A percentile compares a stretch with the other conserved stretches of the same genome.
phyloP scores from a whole-genome alignment of 2,888 invertebrate species.

The Oxycera nigricornis region DNA sequence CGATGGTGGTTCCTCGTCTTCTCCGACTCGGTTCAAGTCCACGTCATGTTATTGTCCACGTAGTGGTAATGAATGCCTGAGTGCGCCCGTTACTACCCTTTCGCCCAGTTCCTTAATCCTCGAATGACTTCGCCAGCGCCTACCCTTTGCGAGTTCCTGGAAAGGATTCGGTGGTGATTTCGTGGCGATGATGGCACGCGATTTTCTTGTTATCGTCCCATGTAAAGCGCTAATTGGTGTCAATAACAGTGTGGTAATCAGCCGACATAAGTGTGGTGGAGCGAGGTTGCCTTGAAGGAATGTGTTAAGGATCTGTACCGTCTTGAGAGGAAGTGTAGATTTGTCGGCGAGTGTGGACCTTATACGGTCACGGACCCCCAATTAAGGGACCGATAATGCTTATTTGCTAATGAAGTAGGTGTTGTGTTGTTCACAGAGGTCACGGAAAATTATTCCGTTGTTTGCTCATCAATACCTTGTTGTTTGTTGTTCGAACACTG shows the following conservation, averaged over 20 bases:
- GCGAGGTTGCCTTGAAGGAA: background rate
- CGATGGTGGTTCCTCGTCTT: constrained; percentile 4
- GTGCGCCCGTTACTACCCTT: background rate
- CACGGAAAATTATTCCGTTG: too few species aligned
- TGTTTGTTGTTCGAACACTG: too few species aligned
- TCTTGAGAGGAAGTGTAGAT: background rate
- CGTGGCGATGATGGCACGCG: constrained; percentile 34
- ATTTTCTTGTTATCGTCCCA: constrained; percentile 30
- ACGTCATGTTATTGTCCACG: background rate
- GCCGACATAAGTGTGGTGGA: background rate
- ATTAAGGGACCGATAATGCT: too few species aligned
- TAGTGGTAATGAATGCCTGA: background rate
- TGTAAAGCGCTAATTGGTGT: constrained; percentile 33
- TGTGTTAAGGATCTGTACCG: background rate
- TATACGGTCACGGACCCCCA: too few species aligned
- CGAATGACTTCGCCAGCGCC: constrained; percentile 1
- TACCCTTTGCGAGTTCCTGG: background rate
- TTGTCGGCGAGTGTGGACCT: too few species aligned
- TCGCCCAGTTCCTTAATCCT: background rate
- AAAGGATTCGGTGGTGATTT: constrained; percentile 19
- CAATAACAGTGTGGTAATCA: constrained; percentile 8
- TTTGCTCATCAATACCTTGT: too few species aligned
- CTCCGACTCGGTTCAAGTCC: background rate
- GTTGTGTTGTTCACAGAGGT: too few species aligned
- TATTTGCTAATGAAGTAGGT: too few species aligned